Conservation (phyloP, 2,888 invertebrate genomes). For the Sturmia bella region DNA sequence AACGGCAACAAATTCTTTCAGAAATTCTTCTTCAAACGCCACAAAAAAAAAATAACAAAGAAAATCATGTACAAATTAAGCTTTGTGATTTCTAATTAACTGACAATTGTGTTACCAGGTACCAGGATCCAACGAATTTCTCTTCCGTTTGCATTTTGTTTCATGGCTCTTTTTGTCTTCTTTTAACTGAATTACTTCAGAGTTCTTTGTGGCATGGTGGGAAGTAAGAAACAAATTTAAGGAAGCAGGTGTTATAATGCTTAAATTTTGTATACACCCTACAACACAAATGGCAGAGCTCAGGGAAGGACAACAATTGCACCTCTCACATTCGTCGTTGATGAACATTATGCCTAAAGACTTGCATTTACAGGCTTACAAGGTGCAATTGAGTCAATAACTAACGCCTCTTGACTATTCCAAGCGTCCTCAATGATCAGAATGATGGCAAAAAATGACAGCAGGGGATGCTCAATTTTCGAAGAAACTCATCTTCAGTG, state of each 20-base stretch:
- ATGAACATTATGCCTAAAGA: too few relatives aligned
- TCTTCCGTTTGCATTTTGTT: conserved; percentile 56
- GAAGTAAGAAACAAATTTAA: conserved; percentile 21
- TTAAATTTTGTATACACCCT: conserved; percentile 19
- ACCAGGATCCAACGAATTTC: conserved; percentile 78
- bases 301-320: too few relatives aligned
- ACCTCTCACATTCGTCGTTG: too few relatives aligned
- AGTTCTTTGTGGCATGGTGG: conserved; percentile 25
- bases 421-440: too few relatives aligned
- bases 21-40: conserved; percentile 44
- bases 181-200: conserved; percentile 16
- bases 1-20: conserved; percentile 43
- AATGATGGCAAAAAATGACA: too few relatives aligned
- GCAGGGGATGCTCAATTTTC: too few relatives aligned
- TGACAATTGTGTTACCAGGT: conserved; percentile 79
- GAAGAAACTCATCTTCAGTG: too few relatives aligned
- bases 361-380: too few relatives aligned
- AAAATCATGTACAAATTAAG: conserved; percentile 77
- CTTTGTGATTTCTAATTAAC: conserved; percentile 81
- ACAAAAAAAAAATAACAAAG: conserved; percentile 49
- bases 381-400: too few relatives aligned
- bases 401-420: too few relatives aligned
- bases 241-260: conserved; percentile 18
- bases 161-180: not conserved
- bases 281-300: not conserved